Evolutionary conservation across 1,140 invertebrate genomes (phyloP), one percentile per base, ranked within the genome.

Genomic region (Leptopilina boulardi): DNA sequence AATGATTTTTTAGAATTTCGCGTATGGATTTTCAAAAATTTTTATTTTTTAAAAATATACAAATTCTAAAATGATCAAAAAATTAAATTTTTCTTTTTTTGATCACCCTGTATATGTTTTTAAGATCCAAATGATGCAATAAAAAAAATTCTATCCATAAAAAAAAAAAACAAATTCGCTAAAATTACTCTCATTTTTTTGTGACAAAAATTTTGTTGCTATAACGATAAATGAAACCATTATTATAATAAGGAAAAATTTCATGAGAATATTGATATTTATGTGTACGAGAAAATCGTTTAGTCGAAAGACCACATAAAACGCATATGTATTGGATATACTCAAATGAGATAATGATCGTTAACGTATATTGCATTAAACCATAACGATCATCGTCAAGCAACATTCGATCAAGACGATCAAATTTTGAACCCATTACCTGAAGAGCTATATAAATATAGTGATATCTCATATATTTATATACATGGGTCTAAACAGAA

Each of bases 331-430:
- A 30, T 59, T 66, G 23, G 11, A 30, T n/a, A n/a, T 30, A 66
- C 26, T 15, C 59, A 30, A n/a, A 34, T 34, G 13, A 30, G 59
- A 66, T 30, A 66, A 66, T 66, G 23, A 30, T 66, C 26, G 26
- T 66, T 66, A 34, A 66, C 26, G 11, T n/a, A n/a, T n/a, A 66
- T 66, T 66, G 15, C 26, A 66, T 66, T 66, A 66, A 66, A 66
- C 23, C 59, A 66, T 66, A 3, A 66, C 23, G 21, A 34, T 34
- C 26, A 66, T 30, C 59, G 26, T n/a, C 26, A 15, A 66, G 5
- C 56, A 26, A 66, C 21, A 26, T 66, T 21, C 9, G 56, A 13
- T 30, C 21, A 26, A 21, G 26, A 30, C 59, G 59, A 30, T 66
- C 21, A 66, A 30, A 30, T 23, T n/a, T 51, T 66, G 15, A 66